Conservation (phyloP, 2,113 vertebrate species). For the Cyprichromis sp. region DNA sequence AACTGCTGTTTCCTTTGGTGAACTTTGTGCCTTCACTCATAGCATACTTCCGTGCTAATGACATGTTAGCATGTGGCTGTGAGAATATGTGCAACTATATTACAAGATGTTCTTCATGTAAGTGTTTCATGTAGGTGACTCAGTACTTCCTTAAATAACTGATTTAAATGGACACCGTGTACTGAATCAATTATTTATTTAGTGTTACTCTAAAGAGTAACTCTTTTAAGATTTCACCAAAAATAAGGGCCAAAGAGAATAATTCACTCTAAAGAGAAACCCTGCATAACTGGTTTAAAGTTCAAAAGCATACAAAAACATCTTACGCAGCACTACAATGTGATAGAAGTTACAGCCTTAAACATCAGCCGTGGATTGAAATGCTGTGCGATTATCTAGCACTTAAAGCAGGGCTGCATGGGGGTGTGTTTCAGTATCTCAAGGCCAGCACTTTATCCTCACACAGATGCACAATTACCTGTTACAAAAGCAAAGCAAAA, state of each 20-base stretch:
- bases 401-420: not conserved
- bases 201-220: not conserved
- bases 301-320: not conserved
- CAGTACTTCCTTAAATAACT: not conserved
- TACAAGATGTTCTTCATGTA: not conserved
- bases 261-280: not conserved
- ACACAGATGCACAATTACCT: not conserved
- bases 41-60: not conserved
- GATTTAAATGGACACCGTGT: not conserved
- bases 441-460: not conserved
- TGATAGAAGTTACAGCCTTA: not conserved
- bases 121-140: not conserved
- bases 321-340: not conserved
- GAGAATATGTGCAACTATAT: not conserved
- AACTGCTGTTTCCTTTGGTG: rapidly evolving
- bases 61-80: not conserved
- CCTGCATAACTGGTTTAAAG: not conserved
- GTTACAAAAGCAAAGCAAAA: not conserved
- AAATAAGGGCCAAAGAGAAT: not conserved
- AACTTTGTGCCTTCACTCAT: not conserved
- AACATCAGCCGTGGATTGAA: not conserved
- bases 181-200: not conserved
- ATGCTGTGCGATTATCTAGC: not conserved
- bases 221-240: not conserved
- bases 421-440: not conserved